A percentile compares a stretch with the other conserved stretches of the same genome.
Evolutionary conservation across 2,797 vertebrate species (phyloP).

Genomic region (Passerculus sandwichensis): DNA sequence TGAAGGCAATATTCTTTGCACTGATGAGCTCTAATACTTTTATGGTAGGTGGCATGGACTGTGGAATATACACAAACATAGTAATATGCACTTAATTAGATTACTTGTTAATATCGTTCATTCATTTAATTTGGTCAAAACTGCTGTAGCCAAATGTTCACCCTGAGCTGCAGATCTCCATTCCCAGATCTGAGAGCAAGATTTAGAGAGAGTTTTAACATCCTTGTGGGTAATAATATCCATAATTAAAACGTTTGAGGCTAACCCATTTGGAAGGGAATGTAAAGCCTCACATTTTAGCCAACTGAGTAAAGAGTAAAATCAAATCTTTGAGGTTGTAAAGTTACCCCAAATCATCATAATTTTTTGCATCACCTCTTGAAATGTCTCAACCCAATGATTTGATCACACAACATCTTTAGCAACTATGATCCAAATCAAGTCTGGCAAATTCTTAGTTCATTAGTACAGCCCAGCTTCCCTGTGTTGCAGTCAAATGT

Average conservation of each 20-base stretch:
- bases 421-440: background rate
- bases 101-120: slow-evolving; percentile 65
- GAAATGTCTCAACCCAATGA: background rate
- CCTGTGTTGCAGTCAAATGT: background rate
- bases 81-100: slow-evolving; percentile 66
- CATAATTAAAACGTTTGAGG: background rate
- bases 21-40: slow-evolving; percentile 72
- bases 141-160: slow-evolving; percentile 55
- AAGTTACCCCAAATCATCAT: background rate
- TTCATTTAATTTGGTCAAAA: slow-evolving; percentile 66
- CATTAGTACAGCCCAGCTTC: background rate
- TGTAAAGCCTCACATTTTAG: background rate
- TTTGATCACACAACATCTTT: background rate
- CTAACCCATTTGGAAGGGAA: background rate
- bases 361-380: background rate
- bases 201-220: slow-evolving; percentile 11
- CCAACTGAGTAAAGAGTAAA: background rate
- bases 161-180: background rate
- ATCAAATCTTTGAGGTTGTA: background rate
- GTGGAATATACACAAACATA: slow-evolving; percentile 59
- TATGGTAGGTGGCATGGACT: slow-evolving; percentile 63
- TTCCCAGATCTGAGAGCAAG: slow-evolving; percentile 20
- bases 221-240: background rate
- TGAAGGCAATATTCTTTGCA: slow-evolving; percentile 68
- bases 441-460: background rate